phyloP scores from a whole-genome alignment of 1,140 invertebrate genomes.

The Hypothenemus hampei region DNA sequence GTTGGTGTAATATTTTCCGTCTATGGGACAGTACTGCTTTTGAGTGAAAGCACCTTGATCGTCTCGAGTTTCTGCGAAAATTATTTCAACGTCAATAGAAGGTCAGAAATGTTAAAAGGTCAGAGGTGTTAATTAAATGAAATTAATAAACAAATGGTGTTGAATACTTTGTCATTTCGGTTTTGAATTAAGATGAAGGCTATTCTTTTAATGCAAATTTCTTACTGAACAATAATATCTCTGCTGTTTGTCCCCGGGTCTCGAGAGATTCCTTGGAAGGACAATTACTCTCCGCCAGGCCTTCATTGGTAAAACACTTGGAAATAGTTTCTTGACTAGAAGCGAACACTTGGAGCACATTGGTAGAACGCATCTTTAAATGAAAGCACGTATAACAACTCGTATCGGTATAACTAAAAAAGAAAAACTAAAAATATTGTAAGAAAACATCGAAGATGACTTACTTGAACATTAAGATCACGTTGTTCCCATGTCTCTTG shows the following conservation, averaged over 20 bases:
- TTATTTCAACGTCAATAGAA: no score
- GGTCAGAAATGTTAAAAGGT: no score
- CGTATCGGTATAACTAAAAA: conserved; percentile 47
- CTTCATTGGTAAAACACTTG: conserved; percentile 60
- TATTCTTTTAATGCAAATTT: no score
- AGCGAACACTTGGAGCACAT: conserved; percentile 61
- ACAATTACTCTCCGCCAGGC: conserved; percentile 56
- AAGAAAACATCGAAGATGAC: conserved; percentile 29
- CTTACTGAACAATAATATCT: conserved; percentile 55
- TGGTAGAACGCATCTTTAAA: conserved; percentile 54
- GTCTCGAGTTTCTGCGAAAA: conserved; percentile 52
- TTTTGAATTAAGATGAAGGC: no score
- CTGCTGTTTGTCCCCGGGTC: conserved; percentile 44
- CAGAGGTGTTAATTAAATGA: no score
- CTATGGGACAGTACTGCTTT: conserved; percentile 63
- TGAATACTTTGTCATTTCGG: no score
- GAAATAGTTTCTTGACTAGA: conserved; percentile 51
- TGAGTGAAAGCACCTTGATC: conserved; percentile 43
- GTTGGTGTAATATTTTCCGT: conserved; percentile 58
- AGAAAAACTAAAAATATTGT: conserved; percentile 19
- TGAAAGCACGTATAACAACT: conserved; percentile 61
- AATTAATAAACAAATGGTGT: no score
- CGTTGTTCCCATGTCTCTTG: conserved; percentile 56
- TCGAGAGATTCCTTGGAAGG: conserved; percentile 48
- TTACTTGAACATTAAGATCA: conserved; percentile 61